Evolutionary conservation across 2,113 vertebrate genomes (phyloP), one percentile per base, ranked within the genome.

Genomic region (Toxotes chatareus): DNA sequence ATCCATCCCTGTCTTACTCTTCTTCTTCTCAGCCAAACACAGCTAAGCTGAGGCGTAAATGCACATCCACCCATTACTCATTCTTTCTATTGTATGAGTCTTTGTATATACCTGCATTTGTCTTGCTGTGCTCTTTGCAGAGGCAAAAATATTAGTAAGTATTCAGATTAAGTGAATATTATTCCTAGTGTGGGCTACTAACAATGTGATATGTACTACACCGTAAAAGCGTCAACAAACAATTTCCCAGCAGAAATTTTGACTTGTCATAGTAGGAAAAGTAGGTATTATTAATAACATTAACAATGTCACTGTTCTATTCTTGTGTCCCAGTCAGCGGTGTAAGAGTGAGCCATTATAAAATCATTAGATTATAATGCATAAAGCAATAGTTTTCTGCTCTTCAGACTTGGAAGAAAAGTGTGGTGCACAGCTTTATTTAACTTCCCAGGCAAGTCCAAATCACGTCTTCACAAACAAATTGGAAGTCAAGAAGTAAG

Each of bases 71-170:
- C 61, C 62, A 72, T 80, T 73, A 38, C 42, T 83, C 76, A 74
- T 78, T 82, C 62, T 64, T 83, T 88, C 80, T 76, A 82, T 80
- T 83, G 44, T 65, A 3, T 66, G n/a, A 59, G 73, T 47, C n/a
- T 53, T 64, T 73, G 42, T 86, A 80, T 49, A 44, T 40, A 56
- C 49, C 21, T 53, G 47, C 36, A 73, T 79, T 57, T 31, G 61
- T 47, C 44, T 47, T 61, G 9, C 40, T 40, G 56, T n/a, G 23
- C 53, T 75, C 34, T 21, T 8, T 32, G 19, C 34, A 23, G 16
- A 62, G 47, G 31, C 19, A 47, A 11, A 61, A n/a, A n/a, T n/a
- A 46, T 67, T 49, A 12, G 13, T 17, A 75, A 19, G 12, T 47
- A 57, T 59, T 32, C 57, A 68, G 55, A 17, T 64, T 21, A 11